These are phyloP conservation scores for Brachionus rotundiformis DNA, from an alignment of 1,140 invertebrate genomes.

Conservation along the genomic window DNA sequence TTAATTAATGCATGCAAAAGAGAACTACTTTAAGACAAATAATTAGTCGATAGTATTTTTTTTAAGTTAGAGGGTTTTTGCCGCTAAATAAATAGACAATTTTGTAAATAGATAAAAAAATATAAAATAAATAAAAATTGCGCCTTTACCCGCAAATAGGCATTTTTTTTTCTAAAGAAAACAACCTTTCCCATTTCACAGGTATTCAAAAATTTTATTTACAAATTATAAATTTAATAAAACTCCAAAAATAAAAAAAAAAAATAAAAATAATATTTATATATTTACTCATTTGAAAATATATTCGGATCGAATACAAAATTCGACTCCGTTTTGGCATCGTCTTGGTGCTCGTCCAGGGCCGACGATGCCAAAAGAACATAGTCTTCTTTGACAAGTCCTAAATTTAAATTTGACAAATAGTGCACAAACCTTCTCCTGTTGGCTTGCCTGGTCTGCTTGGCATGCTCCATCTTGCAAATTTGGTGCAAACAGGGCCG, in stretches of 20 bases:
- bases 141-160: too few species aligned
- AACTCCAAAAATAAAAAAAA: too few species aligned
- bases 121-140: too few species aligned
- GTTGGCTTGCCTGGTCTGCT: neutral
- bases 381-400: neutral
- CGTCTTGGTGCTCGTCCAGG: neutral
- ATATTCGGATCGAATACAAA: neutral
- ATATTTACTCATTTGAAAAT: slow-evolving; percentile 25
- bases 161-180: too few species aligned
- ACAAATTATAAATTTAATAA: neutral
- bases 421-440: neutral
- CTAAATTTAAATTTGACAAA: neutral
- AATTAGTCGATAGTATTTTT: too few species aligned
- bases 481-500: slow-evolving; percentile 16
- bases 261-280: neutral
- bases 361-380: neutral
- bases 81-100: too few species aligned
- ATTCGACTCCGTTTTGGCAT: neutral
- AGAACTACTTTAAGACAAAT: too few species aligned
- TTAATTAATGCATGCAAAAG: too few species aligned
- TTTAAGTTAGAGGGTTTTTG: too few species aligned
- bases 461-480: slow-evolving; percentile 14
- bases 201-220: slow-evolving; percentile 5
- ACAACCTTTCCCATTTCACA: too few species aligned
- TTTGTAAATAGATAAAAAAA: too few species aligned